These are phyloP conservation scores for Amblyjoppa proteus DNA, from an alignment of 2,888 invertebrate species.

Conservation along the genomic window DNA sequence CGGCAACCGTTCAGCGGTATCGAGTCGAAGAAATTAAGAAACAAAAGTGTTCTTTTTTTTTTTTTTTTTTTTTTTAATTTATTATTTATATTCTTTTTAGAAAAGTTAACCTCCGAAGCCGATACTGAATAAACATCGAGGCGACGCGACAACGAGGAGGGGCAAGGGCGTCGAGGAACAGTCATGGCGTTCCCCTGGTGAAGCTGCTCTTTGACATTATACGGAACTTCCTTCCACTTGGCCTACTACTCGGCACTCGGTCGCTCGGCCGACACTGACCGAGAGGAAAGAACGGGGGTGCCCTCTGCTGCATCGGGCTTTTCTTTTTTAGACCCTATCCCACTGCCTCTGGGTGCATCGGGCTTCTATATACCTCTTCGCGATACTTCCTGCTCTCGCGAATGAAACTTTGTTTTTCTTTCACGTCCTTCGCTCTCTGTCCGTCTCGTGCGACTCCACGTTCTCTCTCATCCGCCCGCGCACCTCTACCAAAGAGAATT, in stretches of 20 bases:
- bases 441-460: slow-evolving; percentile 20
- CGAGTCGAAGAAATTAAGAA: background rate
- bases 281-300: slow-evolving; percentile 71
- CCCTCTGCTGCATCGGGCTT: slow-evolving; percentile 69
- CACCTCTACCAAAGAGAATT: slow-evolving; percentile 29
- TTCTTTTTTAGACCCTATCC: slow-evolving; percentile 78
- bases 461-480: background rate
- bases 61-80: slow-evolving; percentile 38
- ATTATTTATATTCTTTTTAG: slow-evolving; percentile 15
- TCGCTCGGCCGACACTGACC: slow-evolving; percentile 73
- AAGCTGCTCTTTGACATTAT: slow-evolving; percentile 58
- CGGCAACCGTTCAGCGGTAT: background rate
- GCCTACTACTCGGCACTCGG: slow-evolving; percentile 84
- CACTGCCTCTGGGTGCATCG: slow-evolving; percentile 15
- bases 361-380: slow-evolving; percentile 25
- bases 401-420: slow-evolving; percentile 75
- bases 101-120: background rate
- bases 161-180: slow-evolving; percentile 31
- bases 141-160: slow-evolving; percentile 46
- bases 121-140: slow-evolving; percentile 60
- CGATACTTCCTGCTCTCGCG: slow-evolving; percentile 75
- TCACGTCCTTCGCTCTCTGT: slow-evolving; percentile 66
- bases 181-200: slow-evolving; percentile 32
- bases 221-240: slow-evolving; percentile 82
- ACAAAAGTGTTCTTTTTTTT: slow-evolving; percentile 40